Evolutionary conservation across 2,113 vertebrate species (phyloP).

Genomic region (Zosterops hypoxanthus): DNA sequence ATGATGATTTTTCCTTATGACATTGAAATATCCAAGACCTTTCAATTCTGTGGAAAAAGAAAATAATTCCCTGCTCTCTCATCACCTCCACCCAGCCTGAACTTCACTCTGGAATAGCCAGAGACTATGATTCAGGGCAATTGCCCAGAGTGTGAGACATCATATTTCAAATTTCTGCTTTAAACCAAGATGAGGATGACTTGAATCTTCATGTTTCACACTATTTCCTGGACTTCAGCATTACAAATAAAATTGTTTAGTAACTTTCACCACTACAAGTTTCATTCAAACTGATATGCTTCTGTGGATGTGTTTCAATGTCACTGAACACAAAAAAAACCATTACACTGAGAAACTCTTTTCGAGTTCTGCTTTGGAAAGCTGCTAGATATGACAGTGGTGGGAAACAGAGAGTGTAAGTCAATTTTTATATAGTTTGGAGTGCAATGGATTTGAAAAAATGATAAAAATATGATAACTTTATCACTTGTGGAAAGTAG

Average conservation of each 20-base stretch:
- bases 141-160: neutral
- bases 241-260: neutral
- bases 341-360: neutral
- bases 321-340: neutral
- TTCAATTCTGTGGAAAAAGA: neutral
- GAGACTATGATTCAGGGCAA: neutral
- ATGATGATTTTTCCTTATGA: neutral
- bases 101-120: neutral
- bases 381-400: neutral
- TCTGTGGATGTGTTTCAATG: neutral
- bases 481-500: neutral
- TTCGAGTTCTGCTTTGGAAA: neutral
- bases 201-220: neutral
- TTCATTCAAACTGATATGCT: neutral
- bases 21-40: neutral
- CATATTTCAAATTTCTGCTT: neutral
- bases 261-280: neutral
- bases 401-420: neutral
- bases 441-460: neutral
- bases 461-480: neutral
- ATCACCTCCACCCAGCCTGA: neutral
- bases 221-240: neutral
- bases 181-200: neutral
- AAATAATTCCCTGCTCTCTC: neutral
- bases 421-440: neutral